Evolutionary conservation across 2,797 vertebrate genomes (phyloP), one percentile per base, ranked within the genome.

Genomic region (Rousettus madagascariensis): DNA sequence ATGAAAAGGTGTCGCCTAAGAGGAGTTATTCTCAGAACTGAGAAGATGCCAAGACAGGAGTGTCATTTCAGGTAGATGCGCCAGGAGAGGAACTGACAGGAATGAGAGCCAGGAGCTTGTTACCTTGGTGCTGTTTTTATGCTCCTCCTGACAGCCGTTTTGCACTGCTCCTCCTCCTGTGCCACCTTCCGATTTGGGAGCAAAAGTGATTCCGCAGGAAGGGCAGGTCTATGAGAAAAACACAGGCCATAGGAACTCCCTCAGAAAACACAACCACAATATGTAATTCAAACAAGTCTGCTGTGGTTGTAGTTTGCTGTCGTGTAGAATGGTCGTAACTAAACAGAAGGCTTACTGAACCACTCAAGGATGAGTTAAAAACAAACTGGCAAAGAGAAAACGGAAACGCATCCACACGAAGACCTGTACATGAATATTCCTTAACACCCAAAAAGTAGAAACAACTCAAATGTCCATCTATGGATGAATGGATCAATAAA

Each of bases 91-190:
- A 77, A 77, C 41, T 66, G 61, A 90, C 59, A 80, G 91, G 84
- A 95, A 95, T 63, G n/a, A 57, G 57, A 55, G 51, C 86, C 72
- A 51, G 2, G 91, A 96, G 49, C 96, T 1, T 57, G 3, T 98
- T 98, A 99, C 99, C 99, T 99, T 99, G 0, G 82, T 96, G 97
- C 92, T 98, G 96, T 96, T 98, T 98, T 98, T 99, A 97, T 97
- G 98, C 95, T 99, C 99, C 38, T 99, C 99, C 95, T 99, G 99
- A 98, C 99, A 99, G 97, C 99, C 99, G 74, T 99, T 99, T 97
- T 98, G 98, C 91, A 99, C 98, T 16, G 98, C 92, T 92, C 97
- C 98, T 95, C 99, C 99, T 78, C 99, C 99, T 97, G 98, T 91
- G 93, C 97, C 98, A 90, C 97, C 98, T 98, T 99, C 98, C 19